Conservation (phyloP, 2,888 invertebrate genomes). For the Autographa gamma region DNA sequence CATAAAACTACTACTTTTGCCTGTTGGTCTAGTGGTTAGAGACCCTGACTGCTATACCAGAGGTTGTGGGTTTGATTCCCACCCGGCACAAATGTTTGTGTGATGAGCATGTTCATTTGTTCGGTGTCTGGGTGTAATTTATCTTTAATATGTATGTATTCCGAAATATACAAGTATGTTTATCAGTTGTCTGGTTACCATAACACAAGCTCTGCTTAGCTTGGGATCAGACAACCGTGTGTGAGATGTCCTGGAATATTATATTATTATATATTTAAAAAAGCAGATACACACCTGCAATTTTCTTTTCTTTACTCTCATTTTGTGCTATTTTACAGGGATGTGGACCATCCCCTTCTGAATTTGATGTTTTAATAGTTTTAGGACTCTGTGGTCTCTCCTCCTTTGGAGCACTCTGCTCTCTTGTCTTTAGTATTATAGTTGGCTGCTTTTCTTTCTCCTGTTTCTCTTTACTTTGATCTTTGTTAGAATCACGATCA, state of each 20-base stretch:
- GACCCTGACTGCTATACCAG: no score
- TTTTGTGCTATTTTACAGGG: constrained; percentile 85
- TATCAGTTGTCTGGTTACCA: no score
- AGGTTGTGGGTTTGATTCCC: no score
- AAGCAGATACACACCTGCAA: constrained; percentile 61
- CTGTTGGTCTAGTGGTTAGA: no score
- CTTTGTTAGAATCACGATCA: constrained; percentile 80
- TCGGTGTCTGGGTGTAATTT: no score
- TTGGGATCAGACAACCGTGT: no score
- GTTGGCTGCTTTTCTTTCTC: constrained; percentile 90
- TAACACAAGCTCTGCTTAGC: no score
- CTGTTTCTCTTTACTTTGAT: constrained; percentile 76
- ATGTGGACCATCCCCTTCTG: constrained; percentile 74
- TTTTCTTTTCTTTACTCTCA: constrained; percentile 86
- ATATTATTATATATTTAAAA: not conserved
- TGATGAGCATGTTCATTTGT: no score
- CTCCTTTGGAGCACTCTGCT: constrained; percentile 86
- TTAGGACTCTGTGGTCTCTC: constrained; percentile 91
- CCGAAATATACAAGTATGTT: no score
- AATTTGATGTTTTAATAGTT: constrained; percentile 70
- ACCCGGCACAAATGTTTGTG: no score
- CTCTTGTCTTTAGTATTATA: constrained; percentile 91
- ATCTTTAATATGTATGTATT: no score
- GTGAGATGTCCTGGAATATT: no score
- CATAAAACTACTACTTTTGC: not conserved